Base-by-base conservation (phyloP, 2,797 vertebrate genomes). In the Philypnodon macrostomus region DNA sequence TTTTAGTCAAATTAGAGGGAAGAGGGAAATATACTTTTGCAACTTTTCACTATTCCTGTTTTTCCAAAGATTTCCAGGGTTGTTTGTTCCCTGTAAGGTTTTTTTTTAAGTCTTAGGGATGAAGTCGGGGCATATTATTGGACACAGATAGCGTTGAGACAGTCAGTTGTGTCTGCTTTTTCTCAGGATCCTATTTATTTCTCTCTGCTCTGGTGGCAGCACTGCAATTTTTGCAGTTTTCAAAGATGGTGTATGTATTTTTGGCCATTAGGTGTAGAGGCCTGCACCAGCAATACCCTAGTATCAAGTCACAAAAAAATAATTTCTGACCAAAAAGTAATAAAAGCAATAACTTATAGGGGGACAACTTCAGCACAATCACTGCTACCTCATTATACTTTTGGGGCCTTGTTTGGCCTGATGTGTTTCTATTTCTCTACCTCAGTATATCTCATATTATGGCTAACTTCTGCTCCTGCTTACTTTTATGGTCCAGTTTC, bases 171-270 rank as follows among this genome's bases (percentile, higher is more conserved):
- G 73, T 77, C 74, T 80, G 56, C n/a, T 79, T 75, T 87, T 70
- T 85, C 85, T 88, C 84, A 87, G 87, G 84, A 87, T 86, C 49
- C 62, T 87, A 85, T 87, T 84, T 84, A 87, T 87, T 85, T 79
- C 67, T 66, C 59, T 70, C 73, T 71, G 65, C 69, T 75, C 58
- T 65, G 36, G 61, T 53, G 58, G 75, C 73, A 67, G 55, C 60
- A 65, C 54, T 58, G 67, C 73, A 67, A 48, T 29, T 33, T 48
- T 73, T n/a, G 51, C 63, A 53, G 72, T 55, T 79, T 63, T 49
- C 41, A 58, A 58, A 35, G 63, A 63, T 55, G 62, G 53, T 69
- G 67, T 68, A 46, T 63, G 70, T 65, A 41, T 62, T 46, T 70
- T 59, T 68, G 72, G 75, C 70, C 56, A 27, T 50, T 37, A 54